These are phyloP conservation scores for Andricus curvator DNA, from an alignment of 2,888 invertebrate species.

Conservation along the genomic window DNA sequence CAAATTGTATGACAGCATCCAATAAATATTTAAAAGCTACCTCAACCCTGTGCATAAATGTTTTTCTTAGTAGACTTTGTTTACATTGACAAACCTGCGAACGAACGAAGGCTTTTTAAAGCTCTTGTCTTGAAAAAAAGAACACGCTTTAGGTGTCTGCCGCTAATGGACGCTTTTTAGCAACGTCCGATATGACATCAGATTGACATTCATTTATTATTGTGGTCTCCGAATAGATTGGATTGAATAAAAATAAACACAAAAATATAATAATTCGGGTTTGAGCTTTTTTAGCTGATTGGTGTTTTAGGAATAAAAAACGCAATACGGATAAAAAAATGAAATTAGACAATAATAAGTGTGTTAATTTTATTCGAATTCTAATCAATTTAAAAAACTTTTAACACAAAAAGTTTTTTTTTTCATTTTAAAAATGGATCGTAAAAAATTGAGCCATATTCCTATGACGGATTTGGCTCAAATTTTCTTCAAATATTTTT, in stretches of 20 bases:
- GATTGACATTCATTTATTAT: slow-evolving; percentile 51
- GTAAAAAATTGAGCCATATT: too few species aligned
- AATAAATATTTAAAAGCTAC: neutral
- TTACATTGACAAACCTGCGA: slow-evolving; percentile 18
- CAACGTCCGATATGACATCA: slow-evolving; percentile 30
- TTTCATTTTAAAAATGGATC: too few species aligned
- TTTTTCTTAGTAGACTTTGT: slow-evolving; percentile 13
- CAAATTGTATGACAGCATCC: neutral
- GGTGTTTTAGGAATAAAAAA: neutral
- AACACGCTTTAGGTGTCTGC: slow-evolving; percentile 49
- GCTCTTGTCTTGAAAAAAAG: slow-evolving; percentile 43
- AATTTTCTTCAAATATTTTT: too few species aligned
- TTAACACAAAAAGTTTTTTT: too few species aligned
- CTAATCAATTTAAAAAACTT: too few species aligned
- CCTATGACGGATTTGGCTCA: too few species aligned
- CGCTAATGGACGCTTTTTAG: slow-evolving; percentile 53
- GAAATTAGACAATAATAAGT: too few species aligned
- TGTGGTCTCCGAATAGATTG: slow-evolving; percentile 28
- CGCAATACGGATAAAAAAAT: too few species aligned
- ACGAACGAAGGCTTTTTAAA: slow-evolving; percentile 14
- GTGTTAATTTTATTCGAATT: too few species aligned
- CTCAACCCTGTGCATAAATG: neutral
- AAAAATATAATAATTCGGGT: neutral
- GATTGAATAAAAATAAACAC: neutral
- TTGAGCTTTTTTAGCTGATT: neutral